These are phyloP conservation scores for Carlito syrichta DNA, from an alignment of 2,113 vertebrate genomes.

Conservation along the genomic window DNA sequence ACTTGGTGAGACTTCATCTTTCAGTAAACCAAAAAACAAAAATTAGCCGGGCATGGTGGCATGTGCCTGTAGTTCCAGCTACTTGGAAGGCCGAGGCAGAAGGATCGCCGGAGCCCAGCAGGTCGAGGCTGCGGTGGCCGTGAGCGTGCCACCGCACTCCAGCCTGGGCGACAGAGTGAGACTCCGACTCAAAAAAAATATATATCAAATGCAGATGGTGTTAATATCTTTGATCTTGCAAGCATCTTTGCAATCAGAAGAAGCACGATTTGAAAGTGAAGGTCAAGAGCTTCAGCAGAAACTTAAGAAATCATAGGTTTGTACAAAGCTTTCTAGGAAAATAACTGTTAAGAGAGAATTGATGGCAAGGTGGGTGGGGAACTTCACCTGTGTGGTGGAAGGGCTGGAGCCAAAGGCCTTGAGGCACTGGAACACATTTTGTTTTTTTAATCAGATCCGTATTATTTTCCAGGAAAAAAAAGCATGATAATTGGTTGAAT, in stretches of 20 bases:
- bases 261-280: background rate
- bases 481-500: background rate
- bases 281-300: background rate
- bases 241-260: background rate
- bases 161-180: too few relatives aligned
- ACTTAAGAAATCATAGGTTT: background rate
- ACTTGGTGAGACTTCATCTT: too few relatives aligned
- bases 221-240: background rate
- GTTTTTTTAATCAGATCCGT: background rate
- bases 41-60: too few relatives aligned
- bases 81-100: too few relatives aligned
- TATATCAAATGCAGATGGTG: background rate
- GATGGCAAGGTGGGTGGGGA: background rate
- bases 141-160: too few relatives aligned
- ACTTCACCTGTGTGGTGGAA: background rate
- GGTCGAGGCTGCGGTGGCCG: too few relatives aligned
- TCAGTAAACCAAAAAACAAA: too few relatives aligned
- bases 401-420: background rate
- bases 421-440: background rate
- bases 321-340: background rate
- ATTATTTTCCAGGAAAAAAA: background rate
- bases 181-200: too few relatives aligned
- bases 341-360: too few relatives aligned
- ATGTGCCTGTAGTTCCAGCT: too few relatives aligned
- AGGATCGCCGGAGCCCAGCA: too few relatives aligned